A percentile compares a stretch with the other conserved stretches of the same genome.
These are phyloP conservation scores for Clitarchus hookeri DNA, from an alignment of 2,888 invertebrate species.

Conservation along the genomic window DNA sequence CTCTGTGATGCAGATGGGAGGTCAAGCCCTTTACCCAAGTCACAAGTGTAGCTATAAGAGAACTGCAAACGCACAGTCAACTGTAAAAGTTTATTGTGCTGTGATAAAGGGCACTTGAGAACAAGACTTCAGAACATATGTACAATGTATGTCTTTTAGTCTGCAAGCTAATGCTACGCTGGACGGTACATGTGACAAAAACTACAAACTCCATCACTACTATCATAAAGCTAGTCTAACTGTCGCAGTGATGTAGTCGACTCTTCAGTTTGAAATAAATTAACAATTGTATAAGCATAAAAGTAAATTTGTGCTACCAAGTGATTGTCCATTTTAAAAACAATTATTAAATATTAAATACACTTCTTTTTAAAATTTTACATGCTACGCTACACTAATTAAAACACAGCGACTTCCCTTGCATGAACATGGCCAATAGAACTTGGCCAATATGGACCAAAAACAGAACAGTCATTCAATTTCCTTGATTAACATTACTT, in stretches of 20 bases:
- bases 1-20: slow-evolving; percentile 5
- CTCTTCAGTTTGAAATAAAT: not conserved
- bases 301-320: not conserved
- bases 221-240: not conserved
- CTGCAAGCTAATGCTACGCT: not conserved
- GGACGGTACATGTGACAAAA: not conserved
- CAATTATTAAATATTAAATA: not conserved
- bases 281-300: not conserved
- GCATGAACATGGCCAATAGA: not conserved
- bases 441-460: not conserved
- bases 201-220: not conserved
- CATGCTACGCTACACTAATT: not conserved
- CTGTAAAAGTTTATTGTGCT: not conserved
- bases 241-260: not conserved
- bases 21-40: not conserved
- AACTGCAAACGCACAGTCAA: not conserved
- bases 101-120: not conserved
- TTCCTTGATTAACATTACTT: not conserved
- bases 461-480: not conserved
- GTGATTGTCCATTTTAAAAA: not conserved
- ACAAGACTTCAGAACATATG: not conserved
- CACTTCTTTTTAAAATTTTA: not conserved
- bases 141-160: not conserved
- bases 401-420: not conserved
- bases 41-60: not conserved